Base-by-base conservation (phyloP, 2,797 vertebrate species). In the Epinephelus malabaricus region DNA sequence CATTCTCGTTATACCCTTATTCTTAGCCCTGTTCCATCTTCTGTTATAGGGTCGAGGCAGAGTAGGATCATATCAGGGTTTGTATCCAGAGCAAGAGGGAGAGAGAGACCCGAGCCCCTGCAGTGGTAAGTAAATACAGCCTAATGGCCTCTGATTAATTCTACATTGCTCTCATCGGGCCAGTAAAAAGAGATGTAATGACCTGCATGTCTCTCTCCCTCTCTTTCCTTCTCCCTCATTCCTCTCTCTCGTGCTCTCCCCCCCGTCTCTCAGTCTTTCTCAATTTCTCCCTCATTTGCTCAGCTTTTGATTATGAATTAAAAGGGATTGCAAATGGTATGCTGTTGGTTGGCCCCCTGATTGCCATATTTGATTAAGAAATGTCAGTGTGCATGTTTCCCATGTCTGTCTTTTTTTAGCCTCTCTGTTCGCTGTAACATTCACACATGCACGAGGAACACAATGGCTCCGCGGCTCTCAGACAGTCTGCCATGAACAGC, bases 121-220 rank as follows among this genome's bases (percentile, higher is more conserved):
- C 95, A 93, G 94, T 90, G 95, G 95, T 95, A 93, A 98, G 97
- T 98, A 99, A 99, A 97, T 97, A 97, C 96, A 96, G 89, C 96
- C 96, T 99, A 99, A 99, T 98, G 97, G 97, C 97, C 96, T 97
- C 97, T 98, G 98, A 99, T 99, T 98, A 98, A 97, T 98, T 98
- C 97, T 97, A 96, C 98, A 98, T 97, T 97, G 97, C 97, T 97
- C 97, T 98, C 97, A 97, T 98, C 96, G 96, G 97, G 95, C 94
- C 94, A 96, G 97, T 95, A 95, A 97, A 97, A 96, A 97, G 96
- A 97, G 95, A 97, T 95, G 96, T 98, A 98, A 98, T 98, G 97
- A 97, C 97, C 97, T 96, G 95, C 95, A 94, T 95, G 94, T 95
- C 96, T 96, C 84, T 81, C 84, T 80, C 76, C 15, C 60, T 59